These are phyloP conservation scores for Argyresthia goedartella DNA, from an alignment of 2,888 invertebrate genomes.

Conservation along the genomic window DNA sequence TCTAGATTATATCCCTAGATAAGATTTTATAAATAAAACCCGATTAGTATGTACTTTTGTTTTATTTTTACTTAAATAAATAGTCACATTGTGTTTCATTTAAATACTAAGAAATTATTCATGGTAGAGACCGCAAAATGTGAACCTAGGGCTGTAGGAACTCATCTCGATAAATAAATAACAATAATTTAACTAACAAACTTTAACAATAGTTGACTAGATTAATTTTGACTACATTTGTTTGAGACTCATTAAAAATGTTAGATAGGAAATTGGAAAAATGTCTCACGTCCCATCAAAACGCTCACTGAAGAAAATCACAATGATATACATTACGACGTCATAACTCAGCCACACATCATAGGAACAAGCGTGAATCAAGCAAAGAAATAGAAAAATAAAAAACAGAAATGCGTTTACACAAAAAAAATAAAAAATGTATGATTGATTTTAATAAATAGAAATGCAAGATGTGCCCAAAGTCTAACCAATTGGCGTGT, in stretches of 20 bases:
- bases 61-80: slow-evolving; percentile 39
- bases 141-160: slow-evolving; percentile 50
- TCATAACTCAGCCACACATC: slow-evolving; percentile 39
- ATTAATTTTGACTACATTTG: slow-evolving; percentile 37
- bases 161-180: slow-evolving; percentile 42
- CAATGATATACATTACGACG: slow-evolving; percentile 35
- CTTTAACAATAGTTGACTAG: slow-evolving; percentile 58
- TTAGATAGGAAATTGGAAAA: slow-evolving; percentile 42
- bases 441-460: slow-evolving; percentile 50
- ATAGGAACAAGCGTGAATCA: slow-evolving; percentile 56
- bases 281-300: slow-evolving; percentile 36
- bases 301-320: slow-evolving; percentile 40
- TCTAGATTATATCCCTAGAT: too few species aligned
- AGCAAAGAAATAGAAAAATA: slow-evolving; percentile 37
- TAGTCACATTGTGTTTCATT: slow-evolving; percentile 47
- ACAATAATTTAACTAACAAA: slow-evolving; percentile 51
- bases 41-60: slow-evolving; percentile 6
- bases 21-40: slow-evolving; percentile 9
- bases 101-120: slow-evolving; percentile 41
- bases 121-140: slow-evolving; percentile 42
- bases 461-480: slow-evolving; percentile 68
- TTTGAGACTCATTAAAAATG: slow-evolving; percentile 45
- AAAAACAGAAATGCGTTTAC: slow-evolving; percentile 52
- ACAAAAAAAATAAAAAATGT: slow-evolving; percentile 31
- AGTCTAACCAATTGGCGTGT: slow-evolving; percentile 47